A percentile compares a stretch with the other conserved stretches of the same genome.
Evolutionary conservation across 2,888 invertebrate species (phyloP).

Genomic region (Eugnorisma glareosa): DNA sequence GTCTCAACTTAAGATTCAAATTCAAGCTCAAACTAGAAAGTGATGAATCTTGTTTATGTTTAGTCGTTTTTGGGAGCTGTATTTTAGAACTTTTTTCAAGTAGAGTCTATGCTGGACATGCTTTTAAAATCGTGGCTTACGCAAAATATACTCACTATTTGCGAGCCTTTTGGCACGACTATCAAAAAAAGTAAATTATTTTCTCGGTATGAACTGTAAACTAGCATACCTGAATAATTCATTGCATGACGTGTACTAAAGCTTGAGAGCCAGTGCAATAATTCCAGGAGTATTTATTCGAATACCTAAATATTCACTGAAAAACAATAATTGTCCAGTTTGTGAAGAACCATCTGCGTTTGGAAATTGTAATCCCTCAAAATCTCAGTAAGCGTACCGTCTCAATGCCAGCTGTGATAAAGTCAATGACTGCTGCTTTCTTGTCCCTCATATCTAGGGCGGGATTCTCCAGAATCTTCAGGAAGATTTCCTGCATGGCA

Average conservation of each 20-base stretch:
- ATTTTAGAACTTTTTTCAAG: not conserved
- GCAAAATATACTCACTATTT: not conserved
- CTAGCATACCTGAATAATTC: not conserved
- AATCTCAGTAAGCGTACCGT: conserved; percentile 90
- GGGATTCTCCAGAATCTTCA: conserved; percentile 93
- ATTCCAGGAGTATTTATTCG: conserved; percentile 6
- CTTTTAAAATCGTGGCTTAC: not conserved
- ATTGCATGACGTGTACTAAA: not conserved
- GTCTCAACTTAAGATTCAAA: conserved; percentile 2
- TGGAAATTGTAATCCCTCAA: not conserved
- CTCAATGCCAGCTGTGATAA: conserved; percentile 96
- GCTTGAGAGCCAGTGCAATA: not conserved
- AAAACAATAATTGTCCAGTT: not conserved
- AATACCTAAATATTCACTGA: not conserved
- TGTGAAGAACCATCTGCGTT: not conserved
- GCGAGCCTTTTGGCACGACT: not conserved
- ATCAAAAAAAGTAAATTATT: not conserved
- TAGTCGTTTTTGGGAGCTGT: not conserved
- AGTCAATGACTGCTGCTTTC: conserved; percentile 96
- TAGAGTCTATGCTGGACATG: not conserved
- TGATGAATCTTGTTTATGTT: not conserved
- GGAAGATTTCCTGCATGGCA: conserved; percentile 93
- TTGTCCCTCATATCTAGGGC: conserved; percentile 95
- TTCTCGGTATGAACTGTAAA: not conserved
- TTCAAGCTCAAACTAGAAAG: conserved; percentile 1